A percentile compares a stretch with the other conserved stretches of the same genome.
Conservation (phyloP, 2,797 vertebrate species). For the Chelonia mydas region DNA sequence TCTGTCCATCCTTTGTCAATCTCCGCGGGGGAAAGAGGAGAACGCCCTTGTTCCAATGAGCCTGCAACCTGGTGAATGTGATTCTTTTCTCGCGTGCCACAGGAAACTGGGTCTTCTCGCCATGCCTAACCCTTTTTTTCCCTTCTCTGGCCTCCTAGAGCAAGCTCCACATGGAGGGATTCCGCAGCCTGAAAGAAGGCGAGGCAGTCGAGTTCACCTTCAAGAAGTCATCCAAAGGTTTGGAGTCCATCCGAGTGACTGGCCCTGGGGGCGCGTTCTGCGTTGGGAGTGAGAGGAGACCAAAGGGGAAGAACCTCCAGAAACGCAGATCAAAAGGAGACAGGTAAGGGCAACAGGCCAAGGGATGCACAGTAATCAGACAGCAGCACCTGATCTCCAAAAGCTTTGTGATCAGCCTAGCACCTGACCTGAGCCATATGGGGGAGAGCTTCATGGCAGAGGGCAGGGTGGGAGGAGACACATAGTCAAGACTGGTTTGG, state of each 20-base stretch:
- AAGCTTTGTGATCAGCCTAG: not conserved
- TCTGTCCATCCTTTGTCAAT: not conserved
- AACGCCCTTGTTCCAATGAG: not conserved
- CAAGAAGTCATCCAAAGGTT: conserved; percentile 95
- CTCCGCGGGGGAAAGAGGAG: not conserved
- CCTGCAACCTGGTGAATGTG: not conserved
- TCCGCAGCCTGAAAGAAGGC: conserved; percentile 97
- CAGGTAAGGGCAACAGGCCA: conserved; percentile 79
- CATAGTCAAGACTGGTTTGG: not conserved
- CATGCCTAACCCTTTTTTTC: not conserved
- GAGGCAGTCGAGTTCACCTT: conserved; percentile 96
- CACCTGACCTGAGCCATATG: no score
- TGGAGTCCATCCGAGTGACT: conserved; percentile 93
- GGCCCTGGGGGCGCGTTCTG: conserved; percentile 93
- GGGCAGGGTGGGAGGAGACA: not conserved
- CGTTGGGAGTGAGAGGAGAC: conserved; percentile 93
- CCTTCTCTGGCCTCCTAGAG: conserved; percentile 82
- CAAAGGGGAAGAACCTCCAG: conserved; percentile 94
- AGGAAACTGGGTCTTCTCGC: not conserved
- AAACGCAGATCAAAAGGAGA: conserved; percentile 95
- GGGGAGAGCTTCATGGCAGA: not conserved
- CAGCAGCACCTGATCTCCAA: not conserved
- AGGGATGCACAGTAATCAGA: not conserved
- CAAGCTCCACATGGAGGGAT: conserved; percentile 98
- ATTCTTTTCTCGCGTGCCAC: not conserved